Evolutionary conservation across 2,888 invertebrate genomes (phyloP), one percentile per base, ranked within the genome.

Genomic region (Anthrax anthrax): DNA sequence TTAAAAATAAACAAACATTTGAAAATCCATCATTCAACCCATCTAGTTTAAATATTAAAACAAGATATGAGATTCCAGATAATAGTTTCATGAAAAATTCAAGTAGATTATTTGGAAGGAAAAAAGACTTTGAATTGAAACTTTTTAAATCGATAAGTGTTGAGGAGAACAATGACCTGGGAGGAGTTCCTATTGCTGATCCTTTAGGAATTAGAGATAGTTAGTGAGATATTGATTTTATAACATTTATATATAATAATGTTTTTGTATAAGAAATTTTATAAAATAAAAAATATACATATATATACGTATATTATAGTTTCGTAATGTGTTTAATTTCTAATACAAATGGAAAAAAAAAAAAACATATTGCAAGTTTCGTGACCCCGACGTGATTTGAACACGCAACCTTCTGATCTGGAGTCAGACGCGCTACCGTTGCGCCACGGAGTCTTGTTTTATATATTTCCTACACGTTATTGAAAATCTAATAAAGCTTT

Each of bases 351-450:
- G n/a, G n/a, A n/a, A n/a, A n/a, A n/a, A n/a, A n/a, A n/a, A n/a
- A n/a, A n/a, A n/a, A n/a, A n/a, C n/a, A n/a, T n/a, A n/a, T n/a
- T n/a, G n/a, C n/a, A n/a, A n/a, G n/a, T n/a, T n/a, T n/a, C n/a
- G n/a, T 51, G 49, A 51, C 49, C 48, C 49, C 51, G 51, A 51
- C 46, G 51, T 50, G 47, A 51, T 51, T 50, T 48, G 51, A 51
- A 51, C 49, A 50, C 49, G 47, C 48, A 51, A 51, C 49, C 51
- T 51, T 51, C 60, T 61, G 61, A 61, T 60, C 61, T 61, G 61
- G 61, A 61, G 61, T 61, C 61, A 61, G 60, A 60, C 61, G 61
- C 61, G 61, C 61, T 61, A 61, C 61, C 61, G 61, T 61, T 61
- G 61, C 61, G 61, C 61, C 61, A 61, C 61, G 60, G 60, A 61